phyloP scores from a whole-genome alignment of 2,888 invertebrate species.

The Cryptocephalus primarius region DNA sequence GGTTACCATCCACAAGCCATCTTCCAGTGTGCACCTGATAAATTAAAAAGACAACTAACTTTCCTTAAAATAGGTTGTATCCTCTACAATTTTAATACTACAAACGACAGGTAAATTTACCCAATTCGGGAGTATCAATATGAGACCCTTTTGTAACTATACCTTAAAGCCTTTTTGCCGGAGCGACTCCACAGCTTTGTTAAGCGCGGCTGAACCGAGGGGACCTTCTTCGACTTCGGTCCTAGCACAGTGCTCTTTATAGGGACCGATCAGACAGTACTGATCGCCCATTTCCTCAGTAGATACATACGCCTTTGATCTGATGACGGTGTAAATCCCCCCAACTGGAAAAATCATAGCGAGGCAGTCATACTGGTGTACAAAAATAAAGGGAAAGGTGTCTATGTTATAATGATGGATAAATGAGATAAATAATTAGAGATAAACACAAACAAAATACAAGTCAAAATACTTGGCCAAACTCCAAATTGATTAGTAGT shows the following conservation, averaged over 20 bases:
- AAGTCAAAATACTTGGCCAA: too few relatives aligned
- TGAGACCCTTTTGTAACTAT: neutral
- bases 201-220: conserved; percentile 61
- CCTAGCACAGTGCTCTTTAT: conserved; percentile 85
- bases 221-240: conserved; percentile 94
- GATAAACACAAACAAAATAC: too few relatives aligned
- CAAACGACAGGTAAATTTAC: too few relatives aligned
- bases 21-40: conserved; percentile 66
- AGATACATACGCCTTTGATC: conserved; percentile 93
- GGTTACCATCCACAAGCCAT: conserved; percentile 99
- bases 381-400: too few relatives aligned
- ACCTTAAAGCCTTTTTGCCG: conserved; percentile 49
- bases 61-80: too few relatives aligned
- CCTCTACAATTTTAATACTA: too few relatives aligned
- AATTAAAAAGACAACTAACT: neutral
- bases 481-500: too few relatives aligned
- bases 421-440: too few relatives aligned
- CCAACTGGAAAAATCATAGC: conserved; percentile 57
- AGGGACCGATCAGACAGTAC: conserved; percentile 90
- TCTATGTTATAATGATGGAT: too few relatives aligned
- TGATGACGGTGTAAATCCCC: conserved; percentile 97
- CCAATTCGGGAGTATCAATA: too few relatives aligned
- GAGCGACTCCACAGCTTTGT: conserved; percentile 65
- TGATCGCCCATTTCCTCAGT: conserved; percentile 98
- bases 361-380: neutral